Base-by-base conservation (phyloP, 2,113 vertebrate genomes). In the Budorcas taxicolor region DNA sequence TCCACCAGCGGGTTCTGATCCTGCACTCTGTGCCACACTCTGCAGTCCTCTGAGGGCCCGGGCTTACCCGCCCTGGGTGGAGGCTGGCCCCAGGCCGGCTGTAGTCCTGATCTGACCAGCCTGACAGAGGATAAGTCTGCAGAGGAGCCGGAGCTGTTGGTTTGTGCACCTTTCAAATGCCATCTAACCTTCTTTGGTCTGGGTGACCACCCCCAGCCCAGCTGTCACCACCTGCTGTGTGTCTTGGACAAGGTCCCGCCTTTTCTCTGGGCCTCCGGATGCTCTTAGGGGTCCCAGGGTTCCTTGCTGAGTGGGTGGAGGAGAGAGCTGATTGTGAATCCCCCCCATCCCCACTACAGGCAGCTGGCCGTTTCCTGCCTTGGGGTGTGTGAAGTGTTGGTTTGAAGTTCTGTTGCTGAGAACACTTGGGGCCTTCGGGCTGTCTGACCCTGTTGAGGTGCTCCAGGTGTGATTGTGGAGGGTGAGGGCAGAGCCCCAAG, bases 11-110 rank as follows among this genome's bases (percentile, higher is more conserved):
- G 67, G 10, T 71, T 53, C 78, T 62, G 17, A 47, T 53, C 0
- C 17, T 31, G 33, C 33, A 3, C 13, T 53, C 27, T 74, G 0
- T 5, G 13, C 19, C 17, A 0, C 0, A 0, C 45, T 36, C 82
- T 58, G 27, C 36, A n/a, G 82, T 31, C 71, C 58, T 78, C 21
- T 19, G 40, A 21, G 62, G n/a, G 43, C 53, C 60, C 10, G 40
- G 83, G 58, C 58, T 62, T 11, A 31, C 58, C 58, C 3, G 13
- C 58, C 58, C 13, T 62, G 58, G 25, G 21, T 6, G 3, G 16
- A 82, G 52, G 45, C 8, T 2, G 5, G 55, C 50, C 53, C 0
- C 12, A 16, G 82, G 57, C 45, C 4, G 0, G 45, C 67, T 23
- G 8, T 36, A 7, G 17, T 29, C 12, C 0, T 14, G 16, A 40